Base-by-base conservation (phyloP, 2,113 vertebrate genomes). In the Salvator merianae region DNA sequence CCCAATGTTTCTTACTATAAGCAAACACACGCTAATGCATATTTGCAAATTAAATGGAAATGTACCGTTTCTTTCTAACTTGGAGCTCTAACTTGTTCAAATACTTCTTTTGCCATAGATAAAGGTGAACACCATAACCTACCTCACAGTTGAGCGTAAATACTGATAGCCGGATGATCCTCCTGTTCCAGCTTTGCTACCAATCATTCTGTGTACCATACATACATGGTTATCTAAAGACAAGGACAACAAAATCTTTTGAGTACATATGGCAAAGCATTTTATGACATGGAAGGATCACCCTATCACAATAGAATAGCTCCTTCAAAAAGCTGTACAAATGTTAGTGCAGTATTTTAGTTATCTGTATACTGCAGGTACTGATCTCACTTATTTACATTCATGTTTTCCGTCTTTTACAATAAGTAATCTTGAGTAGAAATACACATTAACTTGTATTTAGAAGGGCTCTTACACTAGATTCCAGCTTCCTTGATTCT, bases 161-260 rank as follows among this genome's bases (percentile, higher is more conserved):
- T 99, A 99, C 3, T 98, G 97, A 92, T 99, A 99, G 2, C 98
- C 98, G 16, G 99, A 99, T 34, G 99, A 99, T 2, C 98, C 98
- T 0, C 98, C 98, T 0, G 98, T 99, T 80, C 98, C 98, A 12
- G 96, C 95, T 87, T 99, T 99, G 94, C 96, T 97, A 88, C 99
- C 99, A 85, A 99, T 98, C 99, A 99, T 99, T 47, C 97, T 96
- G 90, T 99, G 99, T 85, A 98, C 98, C 97, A 99, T 96, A 94
- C 98, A 99, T 74, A 98, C 98, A 0, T 99, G 99, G 87, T 98
- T 99, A 90, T 99, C 99, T 99, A 78, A 78, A 86, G 2, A 82
- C 87, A 38, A 22, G 66, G 22, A 70, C 24, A 38, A 53, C 20
- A 43, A n/a, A n/a, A n/a, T 40, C 22, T 18, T 69, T 82, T 62